Evolutionary conservation across 2,797 vertebrate species (phyloP).

Genomic region (Urophycis tenuis): DNA sequence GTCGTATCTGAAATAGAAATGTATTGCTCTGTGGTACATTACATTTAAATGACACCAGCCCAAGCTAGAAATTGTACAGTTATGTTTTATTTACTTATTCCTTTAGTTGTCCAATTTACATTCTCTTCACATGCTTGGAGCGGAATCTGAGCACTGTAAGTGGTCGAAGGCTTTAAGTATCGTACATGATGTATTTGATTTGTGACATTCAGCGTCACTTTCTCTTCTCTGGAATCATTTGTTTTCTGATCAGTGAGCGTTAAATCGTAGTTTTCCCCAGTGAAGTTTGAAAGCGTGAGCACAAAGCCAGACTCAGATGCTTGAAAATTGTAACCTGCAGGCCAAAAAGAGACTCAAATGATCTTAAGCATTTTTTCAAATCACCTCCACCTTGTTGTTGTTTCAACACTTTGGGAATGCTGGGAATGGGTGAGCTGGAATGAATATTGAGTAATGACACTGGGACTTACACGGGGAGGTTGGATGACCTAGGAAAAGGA

Average conservation of each 20-base stretch:
- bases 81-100: constrained; percentile 28
- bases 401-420: background rate
- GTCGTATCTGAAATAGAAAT: constrained; percentile 11
- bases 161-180: constrained; percentile 48
- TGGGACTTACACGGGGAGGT: background rate
- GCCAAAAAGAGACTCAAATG: background rate
- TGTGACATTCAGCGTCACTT: background rate
- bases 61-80: background rate
- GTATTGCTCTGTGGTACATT: background rate
- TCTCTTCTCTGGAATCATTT: background rate
- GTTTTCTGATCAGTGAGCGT: background rate
- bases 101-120: fast-evolving
- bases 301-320: background rate
- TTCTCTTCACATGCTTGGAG: background rate
- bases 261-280: fast-evolving
- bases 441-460: background rate
- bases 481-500: background rate
- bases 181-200: fast-evolving
- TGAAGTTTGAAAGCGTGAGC: fast-evolving
- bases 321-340: constrained; percentile 37
- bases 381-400: background rate
- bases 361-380: background rate
- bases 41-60: background rate
- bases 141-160: background rate
- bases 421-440: background rate